phyloP scores from a whole-genome alignment of 2,888 invertebrate genomes.

The Acrocera orbiculus region DNA sequence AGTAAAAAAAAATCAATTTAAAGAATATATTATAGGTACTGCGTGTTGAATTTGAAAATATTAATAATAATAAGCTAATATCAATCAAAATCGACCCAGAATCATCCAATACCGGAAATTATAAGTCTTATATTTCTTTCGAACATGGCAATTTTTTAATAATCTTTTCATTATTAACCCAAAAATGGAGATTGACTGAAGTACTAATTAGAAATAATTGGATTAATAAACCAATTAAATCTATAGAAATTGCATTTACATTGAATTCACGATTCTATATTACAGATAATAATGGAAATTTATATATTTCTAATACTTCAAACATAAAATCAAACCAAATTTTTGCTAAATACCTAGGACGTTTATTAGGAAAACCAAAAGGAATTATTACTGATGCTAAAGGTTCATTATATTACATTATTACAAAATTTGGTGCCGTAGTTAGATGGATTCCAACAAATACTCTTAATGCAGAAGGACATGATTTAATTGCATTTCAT shows the following conservation, averaged over 20 bases:
- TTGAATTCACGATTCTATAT: slow-evolving; percentile 8
- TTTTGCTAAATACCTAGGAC: slow-evolving; percentile 9
- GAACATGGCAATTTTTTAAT: slow-evolving; percentile 10
- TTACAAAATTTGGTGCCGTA: slow-evolving; percentile 12
- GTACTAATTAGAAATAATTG: slow-evolving; percentile 5
- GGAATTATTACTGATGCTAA: slow-evolving; percentile 11
- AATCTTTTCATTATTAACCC: slow-evolving; percentile 9
- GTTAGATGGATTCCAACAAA: slow-evolving; percentile 13
- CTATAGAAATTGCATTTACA: slow-evolving; percentile 9
- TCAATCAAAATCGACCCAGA: slow-evolving; percentile 10
- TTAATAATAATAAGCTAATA: slow-evolving; percentile 6
- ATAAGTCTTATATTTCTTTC: slow-evolving; percentile 10
- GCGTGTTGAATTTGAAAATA: slow-evolving; percentile 4
- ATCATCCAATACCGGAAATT: slow-evolving; percentile 4
- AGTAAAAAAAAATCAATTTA: no score
- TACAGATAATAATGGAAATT: slow-evolving; percentile 7
- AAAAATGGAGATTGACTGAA: slow-evolving; percentile 6
- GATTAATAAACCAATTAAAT: slow-evolving; percentile 6
- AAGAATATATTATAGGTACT: slow-evolving; percentile 5
- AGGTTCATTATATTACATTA: slow-evolving; percentile 12
- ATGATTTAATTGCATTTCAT: slow-evolving; percentile 13
- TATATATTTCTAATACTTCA: slow-evolving; percentile 5
- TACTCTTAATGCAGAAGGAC: slow-evolving; percentile 13
- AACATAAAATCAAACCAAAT: slow-evolving; percentile 5
- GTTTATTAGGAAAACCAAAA: slow-evolving; percentile 11